Evolutionary conservation across 2,797 vertebrate species (phyloP), one percentile per base, ranked within the genome.

Genomic region (Spinus pinus): DNA sequence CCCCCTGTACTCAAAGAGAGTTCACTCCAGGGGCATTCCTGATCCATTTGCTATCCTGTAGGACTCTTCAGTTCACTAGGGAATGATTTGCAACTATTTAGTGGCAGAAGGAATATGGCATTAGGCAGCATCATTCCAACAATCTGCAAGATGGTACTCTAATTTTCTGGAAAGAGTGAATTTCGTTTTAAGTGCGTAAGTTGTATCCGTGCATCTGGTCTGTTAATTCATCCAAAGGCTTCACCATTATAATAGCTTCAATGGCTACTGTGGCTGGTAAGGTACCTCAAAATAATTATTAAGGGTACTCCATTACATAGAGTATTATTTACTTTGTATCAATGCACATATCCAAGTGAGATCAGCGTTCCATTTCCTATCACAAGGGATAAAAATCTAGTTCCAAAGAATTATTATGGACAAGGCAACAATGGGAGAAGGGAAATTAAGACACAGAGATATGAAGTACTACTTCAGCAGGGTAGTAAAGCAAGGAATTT

Each of bases 141-240:
- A 83, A 60, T 90, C 81, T 94, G 93, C 85, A 96, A 95, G 91
- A 94, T 81, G 79, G 72, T 81, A 56, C 39, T 83, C 62, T 81
- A 66, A 78, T 89, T 94, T 92, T 83, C 86, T 92, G 81, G 70
- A 94, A 95, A 95, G 14, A 86, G 79, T 78, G 44, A 69, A 72
- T 92, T 92, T 89, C 2, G 0, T 91, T 81, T 8, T 37, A 93
- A 94, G 70, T 72, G 50, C 2, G 0, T 71, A 79, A 95, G 54
- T 78, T 78, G 47, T 81, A 70, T 91, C 51, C 89, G 66, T 91
- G 93, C 86, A 91, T 93, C 85, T 92, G 70, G 85, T 81, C 85
- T 90, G 83, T 93, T 92, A 95, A 92, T 92, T 93, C 66, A 72
- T 85, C 86, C 91, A 95, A 92, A 91, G 62, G 20, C 33, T 86